Conservation (phyloP, 2,797 vertebrate genomes). For the Geotrypetes seraphini region DNA sequence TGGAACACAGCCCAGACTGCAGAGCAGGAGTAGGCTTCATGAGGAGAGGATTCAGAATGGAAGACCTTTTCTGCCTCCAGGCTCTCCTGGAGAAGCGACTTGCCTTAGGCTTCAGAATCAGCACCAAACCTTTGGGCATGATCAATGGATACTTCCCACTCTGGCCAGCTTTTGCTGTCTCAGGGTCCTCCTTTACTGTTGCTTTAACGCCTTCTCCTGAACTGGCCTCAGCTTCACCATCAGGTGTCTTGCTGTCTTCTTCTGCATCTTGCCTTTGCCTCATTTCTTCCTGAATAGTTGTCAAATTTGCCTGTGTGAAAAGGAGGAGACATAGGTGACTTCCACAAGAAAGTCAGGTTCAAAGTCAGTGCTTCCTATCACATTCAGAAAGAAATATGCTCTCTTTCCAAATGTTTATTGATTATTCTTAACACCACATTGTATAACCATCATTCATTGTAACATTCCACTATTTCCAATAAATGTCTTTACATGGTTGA, state of each 20-base stretch:
- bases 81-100: conserved; percentile 33
- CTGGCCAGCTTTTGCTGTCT: not conserved
- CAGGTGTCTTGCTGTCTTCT: not conserved
- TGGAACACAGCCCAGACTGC: conserved; percentile 1
- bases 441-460: no score
- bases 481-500: no score
- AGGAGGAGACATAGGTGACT: no score
- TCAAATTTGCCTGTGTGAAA: conserved; percentile 44
- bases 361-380: no score
- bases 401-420: no score
- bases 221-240: not conserved
- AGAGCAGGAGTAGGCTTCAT: conserved; percentile 27
- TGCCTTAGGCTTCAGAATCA: conserved; percentile 46
- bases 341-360: no score
- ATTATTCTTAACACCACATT: no score
- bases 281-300: conserved; percentile 37
- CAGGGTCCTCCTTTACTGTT: conserved; percentile 3
- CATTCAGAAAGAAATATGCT: no score
- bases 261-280: conserved; percentile 26
- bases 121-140: conserved; percentile 42
- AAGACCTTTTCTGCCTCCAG: conserved; percentile 35
- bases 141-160: conserved; percentile 42
- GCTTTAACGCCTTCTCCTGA: conserved; percentile 8
- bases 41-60: conserved; percentile 37
- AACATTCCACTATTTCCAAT: no score